Percentiles rank a stretch among this genome's conserved stretches.
Evolutionary conservation across 1,140 invertebrate genomes (phyloP).

Genomic region (Eriosoma lanigerum): DNA sequence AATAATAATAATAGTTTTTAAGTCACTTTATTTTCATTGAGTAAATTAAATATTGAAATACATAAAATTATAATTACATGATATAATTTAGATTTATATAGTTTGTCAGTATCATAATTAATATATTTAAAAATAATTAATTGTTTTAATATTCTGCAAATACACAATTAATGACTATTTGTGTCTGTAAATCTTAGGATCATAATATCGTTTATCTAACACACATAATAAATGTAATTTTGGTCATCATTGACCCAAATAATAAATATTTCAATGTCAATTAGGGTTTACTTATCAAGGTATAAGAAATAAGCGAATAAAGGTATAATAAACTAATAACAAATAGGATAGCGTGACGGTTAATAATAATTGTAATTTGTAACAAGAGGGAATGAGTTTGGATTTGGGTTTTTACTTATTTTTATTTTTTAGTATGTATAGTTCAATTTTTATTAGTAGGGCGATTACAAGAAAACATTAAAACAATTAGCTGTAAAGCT

Average conservation of each 20-base stretch:
- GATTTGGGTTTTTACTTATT: neutral
- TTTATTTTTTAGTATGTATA: constrained; percentile 31
- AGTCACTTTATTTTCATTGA: neutral
- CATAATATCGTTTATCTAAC: no score
- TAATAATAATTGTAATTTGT: constrained; percentile 20
- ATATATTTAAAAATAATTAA: neutral
- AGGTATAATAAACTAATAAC: no score
- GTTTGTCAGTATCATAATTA: neutral
- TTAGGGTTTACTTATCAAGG: neutral
- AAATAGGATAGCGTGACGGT: constrained; percentile 45
- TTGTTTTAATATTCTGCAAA: neutral
- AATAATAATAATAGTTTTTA: neutral
- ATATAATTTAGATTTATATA: neutral
- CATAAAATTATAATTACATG: neutral
- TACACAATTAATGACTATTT: neutral
- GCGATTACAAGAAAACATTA: constrained; percentile 50
- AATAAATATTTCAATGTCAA: constrained; percentile 30
- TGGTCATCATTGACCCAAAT: constrained; percentile 9
- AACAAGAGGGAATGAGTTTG: constrained; percentile 15
- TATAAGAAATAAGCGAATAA: neutral
- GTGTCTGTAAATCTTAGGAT: neutral
- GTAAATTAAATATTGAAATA: neutral
- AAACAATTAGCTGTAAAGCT: constrained; percentile 43
- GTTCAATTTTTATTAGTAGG: constrained; percentile 11
- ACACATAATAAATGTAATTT: constrained; percentile 1